Percentiles rank a stretch among this genome's conserved stretches.
phyloP scores from a whole-genome alignment of 2,113 vertebrate species.

The Phrynosoma platyrhinos region DNA sequence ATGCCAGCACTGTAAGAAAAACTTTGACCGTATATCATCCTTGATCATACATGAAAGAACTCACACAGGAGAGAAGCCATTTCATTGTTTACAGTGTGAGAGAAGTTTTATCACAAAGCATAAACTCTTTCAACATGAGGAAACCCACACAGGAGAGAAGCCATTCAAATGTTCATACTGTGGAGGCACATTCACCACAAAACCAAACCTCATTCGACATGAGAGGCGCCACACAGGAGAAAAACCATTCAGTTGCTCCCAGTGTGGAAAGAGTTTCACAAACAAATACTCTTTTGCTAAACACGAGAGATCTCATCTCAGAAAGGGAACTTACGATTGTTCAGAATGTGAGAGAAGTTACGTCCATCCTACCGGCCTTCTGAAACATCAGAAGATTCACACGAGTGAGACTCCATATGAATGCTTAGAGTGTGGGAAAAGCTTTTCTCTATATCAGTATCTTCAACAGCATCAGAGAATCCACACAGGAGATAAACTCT shows the following conservation, averaged over 20 bases:
- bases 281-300: not conserved
- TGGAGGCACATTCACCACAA: constrained; percentile 52
- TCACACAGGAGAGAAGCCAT: constrained; percentile 5
- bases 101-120: not conserved
- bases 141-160: not conserved
- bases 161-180: constrained; percentile 18
- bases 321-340: too few species aligned
- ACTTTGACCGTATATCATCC: not conserved
- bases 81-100: not conserved
- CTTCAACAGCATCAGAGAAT: constrained; percentile 50
- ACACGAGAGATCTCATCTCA: not conserved
- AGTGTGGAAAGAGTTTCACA: not conserved
- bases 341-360: not conserved
- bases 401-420: constrained; percentile 41
- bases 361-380: constrained; percentile 9
- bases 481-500: constrained; percentile 51
- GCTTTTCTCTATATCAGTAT: constrained; percentile 25
- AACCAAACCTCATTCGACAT: constrained; percentile 53
- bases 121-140: not conserved
- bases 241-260: not conserved
- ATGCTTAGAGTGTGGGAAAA: constrained; percentile 54
- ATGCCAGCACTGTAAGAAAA: not conserved
- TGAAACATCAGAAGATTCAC: constrained; percentile 60
- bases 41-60: not conserved
- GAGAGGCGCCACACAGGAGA: constrained; percentile 38